phyloP scores from a whole-genome alignment of 1,140 invertebrate species.

The Zaprionus capensis region DNA sequence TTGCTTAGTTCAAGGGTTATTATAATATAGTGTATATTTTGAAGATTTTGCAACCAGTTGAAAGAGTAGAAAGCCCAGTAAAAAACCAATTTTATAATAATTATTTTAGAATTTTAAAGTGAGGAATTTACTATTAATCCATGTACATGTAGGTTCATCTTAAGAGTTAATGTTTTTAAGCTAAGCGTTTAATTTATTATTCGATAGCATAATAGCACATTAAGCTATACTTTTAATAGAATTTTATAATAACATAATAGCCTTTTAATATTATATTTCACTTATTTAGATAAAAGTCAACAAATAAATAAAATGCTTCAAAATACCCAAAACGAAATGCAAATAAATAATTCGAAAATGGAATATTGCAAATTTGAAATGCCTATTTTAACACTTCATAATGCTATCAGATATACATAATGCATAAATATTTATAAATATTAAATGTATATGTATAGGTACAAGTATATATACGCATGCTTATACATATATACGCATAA shows the following conservation, averaged over 20 bases:
- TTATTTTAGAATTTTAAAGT: constrained; percentile 65
- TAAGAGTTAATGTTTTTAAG: constrained; percentile 46
- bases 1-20: constrained; percentile 44
- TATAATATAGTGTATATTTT: constrained; percentile 25
- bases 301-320: constrained; percentile 39
- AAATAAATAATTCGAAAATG: constrained; percentile 39
- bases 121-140: constrained; percentile 9
- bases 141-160: constrained; percentile 3
- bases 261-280: constrained; percentile 65
- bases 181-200: constrained; percentile 78
- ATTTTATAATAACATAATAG: constrained; percentile 48
- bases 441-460: constrained; percentile 34
- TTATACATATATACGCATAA: constrained; percentile 39
- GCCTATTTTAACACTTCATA: constrained; percentile 79
- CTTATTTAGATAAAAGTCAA: constrained; percentile 65
- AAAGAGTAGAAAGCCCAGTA: constrained; percentile 18
- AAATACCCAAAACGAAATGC: constrained; percentile 25
- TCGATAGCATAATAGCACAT: constrained; percentile 61
- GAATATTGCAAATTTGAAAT: constrained; percentile 54
- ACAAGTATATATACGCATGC: constrained; percentile 24
- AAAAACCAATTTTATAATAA: constrained; percentile 2
- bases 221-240: constrained; percentile 49
- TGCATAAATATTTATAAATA: constrained; percentile 31
- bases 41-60: constrained; percentile 38
- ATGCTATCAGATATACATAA: constrained; percentile 64